Evolutionary conservation across 2,797 vertebrate genomes (phyloP), one percentile per base, ranked within the genome.

Genomic region (Enteromius fasciolatus): DNA sequence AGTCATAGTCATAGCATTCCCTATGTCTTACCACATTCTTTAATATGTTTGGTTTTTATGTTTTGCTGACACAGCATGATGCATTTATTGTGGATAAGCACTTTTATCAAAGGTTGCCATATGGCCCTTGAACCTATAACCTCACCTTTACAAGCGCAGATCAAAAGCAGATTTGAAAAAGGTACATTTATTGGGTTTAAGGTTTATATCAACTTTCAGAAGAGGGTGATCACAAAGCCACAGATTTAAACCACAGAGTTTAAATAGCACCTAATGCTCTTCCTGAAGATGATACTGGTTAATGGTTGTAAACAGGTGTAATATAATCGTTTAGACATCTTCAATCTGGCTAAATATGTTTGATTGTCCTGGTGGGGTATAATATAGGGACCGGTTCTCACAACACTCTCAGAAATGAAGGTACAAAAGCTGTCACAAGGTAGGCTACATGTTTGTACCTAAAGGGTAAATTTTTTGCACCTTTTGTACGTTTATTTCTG

Each of bases 81-180:
- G 50, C 81, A 80, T 84, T 84, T 80, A 87, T 63, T 67, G 50
- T 87, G 83, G 78, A 86, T 77, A 85, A 86, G 66, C 14, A 33
- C 64, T 75, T 86, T 79, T 86, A 86, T 82, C 66, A 86, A 76
- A 84, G 84, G 84, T 83, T 86, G 39, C 73, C 66, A 46, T 59
- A 70, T 41, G 82, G 81, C 83, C 83, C 50, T 85, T 86, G 83
- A 82, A 89, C 83, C 59, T 64, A 76, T 83, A 89, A 86, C 82
- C 64, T 82, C 80, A 84, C 50, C 41, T 83, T 87, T 85, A 85
- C 73, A 72, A 85, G 83, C 81, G n/a, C 46, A 78, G 81, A 86
- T 84, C 86, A 85, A 85, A 87, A 78, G 76, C 81, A 81, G 39
- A 17, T 61, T 52, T 54, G 31, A 59, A 50, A 80, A 33, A 28